Base-by-base conservation (phyloP, 2,113 vertebrate species). In the Amphilophus citrinellus region DNA sequence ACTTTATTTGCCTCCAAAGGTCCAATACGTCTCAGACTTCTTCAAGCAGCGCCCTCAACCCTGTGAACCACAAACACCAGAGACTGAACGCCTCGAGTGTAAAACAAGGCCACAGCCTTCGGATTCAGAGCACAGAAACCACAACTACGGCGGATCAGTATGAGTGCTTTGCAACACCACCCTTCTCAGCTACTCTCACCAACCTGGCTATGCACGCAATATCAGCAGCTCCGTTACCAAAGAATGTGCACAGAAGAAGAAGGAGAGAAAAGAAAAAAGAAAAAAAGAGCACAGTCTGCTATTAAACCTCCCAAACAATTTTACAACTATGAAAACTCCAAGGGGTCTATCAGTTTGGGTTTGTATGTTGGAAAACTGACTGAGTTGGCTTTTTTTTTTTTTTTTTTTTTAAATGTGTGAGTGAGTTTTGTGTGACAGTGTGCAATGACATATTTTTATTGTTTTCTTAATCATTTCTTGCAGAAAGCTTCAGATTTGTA, bases 11-110 rank as follows among this genome's bases (percentile, higher is more conserved):
- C 9, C 37, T 5, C 22, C 18, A 13, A 83, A 99, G 98, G 97
- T 99, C 5, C 95, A 88, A 14, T 98, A 98, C 0, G 76, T 98
- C 79, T 99, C 98, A 0, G 98, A 99, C 90, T 98, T 99, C 94
- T 99, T 98, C 94, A 99, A 99, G 91, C 57, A 91, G 2, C 97
- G 97, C 0, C 94, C 95, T 0, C 94, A 94, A 0, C 91, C 0
- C 61, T 5, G 84, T 85, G 39, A 9, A 3, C 22, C 75, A 0
- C 86, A 94, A 20, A 7, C 61, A 0, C 14, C 87, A 0, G 97
- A 96, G 73, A 92, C n/a, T 2, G 94, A 96, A 32, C 95, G 95
- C 10, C 86, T 91, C 0, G 96, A 97, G 3, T 94, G 90, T 66
- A 98, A 98, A 82, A 96, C 97, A 24, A 97, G 94, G 89, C 91